phyloP scores from a whole-genome alignment of 2,797 vertebrate species.

The Lateolabrax maculatus region DNA sequence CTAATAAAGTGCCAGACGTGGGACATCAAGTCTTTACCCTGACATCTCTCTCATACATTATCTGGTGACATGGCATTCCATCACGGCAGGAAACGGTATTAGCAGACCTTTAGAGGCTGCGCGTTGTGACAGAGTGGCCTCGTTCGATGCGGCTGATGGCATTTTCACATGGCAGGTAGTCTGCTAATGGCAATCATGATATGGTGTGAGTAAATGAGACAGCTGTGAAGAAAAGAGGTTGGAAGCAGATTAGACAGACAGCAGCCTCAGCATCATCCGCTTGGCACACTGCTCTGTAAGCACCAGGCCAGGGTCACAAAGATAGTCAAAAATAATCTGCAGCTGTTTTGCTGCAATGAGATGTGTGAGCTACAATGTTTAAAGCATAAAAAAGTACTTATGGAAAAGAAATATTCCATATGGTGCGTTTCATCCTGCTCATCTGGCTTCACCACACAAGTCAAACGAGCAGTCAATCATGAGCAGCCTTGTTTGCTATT shows the following conservation, averaged over 20 bases:
- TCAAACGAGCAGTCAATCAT: neutral
- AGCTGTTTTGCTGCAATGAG: slow-evolving; percentile 1
- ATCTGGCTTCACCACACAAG: slow-evolving; percentile 1
- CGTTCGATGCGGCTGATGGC: slow-evolving; percentile 60
- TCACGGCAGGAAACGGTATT: slow-evolving; percentile 46
- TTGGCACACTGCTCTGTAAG: slow-evolving; percentile 2
- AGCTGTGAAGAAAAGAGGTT: slow-evolving; percentile 61
- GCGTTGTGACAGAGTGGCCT: slow-evolving; percentile 1
- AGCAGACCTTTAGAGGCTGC: slow-evolving; percentile 55
- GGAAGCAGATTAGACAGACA: slow-evolving; percentile 57
- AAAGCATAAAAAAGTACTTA: neutral
- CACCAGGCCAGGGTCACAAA: slow-evolving; percentile 25
- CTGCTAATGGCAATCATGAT: slow-evolving; percentile 58
- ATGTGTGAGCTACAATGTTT: slow-evolving; percentile 2
- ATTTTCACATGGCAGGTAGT: slow-evolving; percentile 70
- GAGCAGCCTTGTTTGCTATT: no score
- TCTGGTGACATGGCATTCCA: slow-evolving; percentile 29
- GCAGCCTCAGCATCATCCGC: slow-evolving; percentile 36
- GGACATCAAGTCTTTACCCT: slow-evolving; percentile 38
- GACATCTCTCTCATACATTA: slow-evolving; percentile 13
- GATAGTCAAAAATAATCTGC: slow-evolving; percentile 19
- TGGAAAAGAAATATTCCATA: neutral
- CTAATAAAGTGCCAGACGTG: slow-evolving; percentile 16
- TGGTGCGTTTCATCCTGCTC: neutral
- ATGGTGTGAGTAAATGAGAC: slow-evolving; percentile 57